Base-by-base conservation (phyloP, 2,113 vertebrate genomes). In the Etheostoma spectabile region DNA sequence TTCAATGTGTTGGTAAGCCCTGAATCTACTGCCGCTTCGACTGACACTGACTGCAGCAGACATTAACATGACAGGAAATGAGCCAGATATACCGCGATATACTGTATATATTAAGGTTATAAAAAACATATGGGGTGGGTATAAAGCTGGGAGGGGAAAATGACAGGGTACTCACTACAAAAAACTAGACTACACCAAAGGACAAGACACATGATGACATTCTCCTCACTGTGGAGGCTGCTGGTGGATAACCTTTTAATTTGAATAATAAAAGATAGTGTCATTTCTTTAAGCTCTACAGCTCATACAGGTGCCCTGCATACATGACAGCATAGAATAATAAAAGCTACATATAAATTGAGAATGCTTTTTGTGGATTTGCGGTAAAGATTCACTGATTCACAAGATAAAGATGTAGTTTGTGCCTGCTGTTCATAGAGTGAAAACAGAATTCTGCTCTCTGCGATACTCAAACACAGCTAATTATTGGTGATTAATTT, bases 401-500 rank as follows among this genome's bases (percentile, higher is more conserved):
- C 45, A 30, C 55, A 2, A 35, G 30, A 68, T 22, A 24, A 77
- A 79, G 42, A 57, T 85, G 65, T 60, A 61, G 18, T 38, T 74
- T 72, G 61, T 61, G 45, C 46, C 10, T 83, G 76, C 79, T 57
- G 67, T 70, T 91, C 55, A 67, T 68, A 42, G 48, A 62, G 38
- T 67, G 76, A 45, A 75, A 81, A 80, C 53, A 56, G 14, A 70
- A 35, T 35, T 81, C 67, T 62, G 75, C 69, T 87, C 74, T 76
- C 60, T 59, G 53, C 2, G 49, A 66, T 77, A 42, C 72, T 85
- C 62, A 71, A 85, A 86, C 78, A 76, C 75, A 73, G 79, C 76
- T 93, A 92, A 94, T 93, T 90, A 90, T 84, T 84, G 52, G 80
- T 86, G 75, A 93, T 93, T 93, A 86, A 88, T 92, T 92, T 88